phyloP scores from a whole-genome alignment of 2,113 vertebrate species.

The Podiceps cristatus region DNA sequence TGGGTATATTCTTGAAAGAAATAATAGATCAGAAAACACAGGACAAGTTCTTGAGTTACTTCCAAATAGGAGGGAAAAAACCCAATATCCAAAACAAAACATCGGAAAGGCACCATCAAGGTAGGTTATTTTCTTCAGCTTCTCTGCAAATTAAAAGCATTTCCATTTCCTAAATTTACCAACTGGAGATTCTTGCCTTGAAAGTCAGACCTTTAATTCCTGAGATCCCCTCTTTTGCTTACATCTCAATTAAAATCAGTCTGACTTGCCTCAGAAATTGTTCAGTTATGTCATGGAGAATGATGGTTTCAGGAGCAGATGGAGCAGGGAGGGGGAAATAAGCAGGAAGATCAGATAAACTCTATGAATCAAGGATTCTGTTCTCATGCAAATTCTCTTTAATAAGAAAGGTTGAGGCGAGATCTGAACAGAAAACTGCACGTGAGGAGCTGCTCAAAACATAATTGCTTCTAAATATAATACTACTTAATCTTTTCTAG shows the following conservation, averaged over 20 bases:
- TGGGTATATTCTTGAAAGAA: neutral
- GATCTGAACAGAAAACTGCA: neutral
- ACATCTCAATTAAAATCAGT: neutral
- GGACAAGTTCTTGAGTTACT: neutral
- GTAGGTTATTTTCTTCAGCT: neutral
- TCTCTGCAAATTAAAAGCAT: neutral
- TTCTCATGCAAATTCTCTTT: conserved; percentile 21
- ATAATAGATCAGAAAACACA: neutral
- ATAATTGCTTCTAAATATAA: neutral
- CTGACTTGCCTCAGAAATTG: neutral
- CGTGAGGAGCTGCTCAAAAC: neutral
- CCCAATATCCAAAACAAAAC: neutral
- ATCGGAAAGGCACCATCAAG: neutral
- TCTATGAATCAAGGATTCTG: neutral
- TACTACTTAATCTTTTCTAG: neutral
- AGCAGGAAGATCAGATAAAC: neutral
- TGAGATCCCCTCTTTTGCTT: neutral
- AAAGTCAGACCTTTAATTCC: neutral
- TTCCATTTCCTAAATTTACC: neutral
- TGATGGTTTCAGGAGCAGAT: neutral
- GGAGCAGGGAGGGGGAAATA: neutral
- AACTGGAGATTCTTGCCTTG: neutral
- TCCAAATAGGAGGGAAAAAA: neutral
- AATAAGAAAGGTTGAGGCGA: neutral
- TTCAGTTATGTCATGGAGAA: accelerated